A percentile compares a stretch with the other conserved stretches of the same genome.
Evolutionary conservation across 2,888 invertebrate species (phyloP).

Genomic region (Brachylomia viminalis): DNA sequence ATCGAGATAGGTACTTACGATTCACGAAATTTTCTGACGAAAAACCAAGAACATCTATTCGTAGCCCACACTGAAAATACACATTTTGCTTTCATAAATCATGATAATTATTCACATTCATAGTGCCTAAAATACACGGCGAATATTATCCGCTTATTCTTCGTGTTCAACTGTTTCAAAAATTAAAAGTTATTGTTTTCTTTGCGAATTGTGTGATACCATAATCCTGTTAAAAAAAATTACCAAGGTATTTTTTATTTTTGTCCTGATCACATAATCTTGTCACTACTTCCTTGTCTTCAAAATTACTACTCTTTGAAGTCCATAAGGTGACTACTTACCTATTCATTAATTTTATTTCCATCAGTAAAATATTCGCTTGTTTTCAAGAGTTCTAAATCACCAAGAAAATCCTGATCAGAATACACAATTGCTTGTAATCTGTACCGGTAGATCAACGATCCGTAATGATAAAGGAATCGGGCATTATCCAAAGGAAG

Average conservation of each 20-base stretch:
- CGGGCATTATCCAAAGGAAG: not conserved
- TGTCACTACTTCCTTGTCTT: not conserved
- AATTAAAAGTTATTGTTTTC: not conserved
- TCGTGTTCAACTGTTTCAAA: slow-evolving; percentile 16
- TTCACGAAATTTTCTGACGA: slow-evolving; percentile 5
- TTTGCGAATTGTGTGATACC: not conserved
- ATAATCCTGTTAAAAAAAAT: not conserved
- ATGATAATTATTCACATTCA: slow-evolving; percentile 32
- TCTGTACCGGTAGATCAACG: not conserved
- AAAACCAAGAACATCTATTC: slow-evolving; percentile 14
- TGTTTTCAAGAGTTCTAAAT: not conserved
- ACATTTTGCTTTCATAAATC: slow-evolving; percentile 27
- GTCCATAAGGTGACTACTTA: too few species aligned
- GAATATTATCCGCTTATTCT: slow-evolving; percentile 31
- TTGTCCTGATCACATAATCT: not conserved
- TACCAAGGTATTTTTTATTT: not conserved
- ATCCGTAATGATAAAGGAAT: not conserved
- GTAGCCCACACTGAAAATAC: slow-evolving; percentile 10
- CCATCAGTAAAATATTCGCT: not conserved
- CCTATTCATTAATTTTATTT: not conserved
- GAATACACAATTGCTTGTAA: not conserved
- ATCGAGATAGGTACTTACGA: not conserved
- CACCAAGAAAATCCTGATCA: not conserved
- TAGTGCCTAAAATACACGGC: slow-evolving; percentile 12
- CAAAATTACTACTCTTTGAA: not conserved